These are phyloP conservation scores for Oophaga sylvatica DNA, from an alignment of 2,797 vertebrate genomes.

Conservation along the genomic window DNA sequence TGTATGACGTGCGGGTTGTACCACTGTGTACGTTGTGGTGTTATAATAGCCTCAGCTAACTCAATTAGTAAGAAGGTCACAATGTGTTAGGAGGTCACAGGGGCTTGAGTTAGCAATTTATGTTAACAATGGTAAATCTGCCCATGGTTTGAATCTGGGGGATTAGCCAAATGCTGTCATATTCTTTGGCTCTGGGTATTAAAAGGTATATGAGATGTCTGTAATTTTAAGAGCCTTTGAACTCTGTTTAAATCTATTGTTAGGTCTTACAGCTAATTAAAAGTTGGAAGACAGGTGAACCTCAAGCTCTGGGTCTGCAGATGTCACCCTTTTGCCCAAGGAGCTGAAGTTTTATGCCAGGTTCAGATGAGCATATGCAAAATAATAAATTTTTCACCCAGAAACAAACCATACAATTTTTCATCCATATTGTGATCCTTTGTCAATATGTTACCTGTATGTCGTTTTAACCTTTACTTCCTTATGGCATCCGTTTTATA, in stretches of 20 bases:
- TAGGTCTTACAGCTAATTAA: background rate
- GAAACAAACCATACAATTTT: no score
- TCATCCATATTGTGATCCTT: no score
- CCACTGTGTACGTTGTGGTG: background rate
- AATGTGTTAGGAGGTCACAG: background rate
- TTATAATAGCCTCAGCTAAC: background rate
- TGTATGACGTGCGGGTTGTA: background rate
- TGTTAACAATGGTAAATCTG: constrained; percentile 9
- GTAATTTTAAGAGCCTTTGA: constrained; percentile 9
- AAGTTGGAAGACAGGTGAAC: background rate
- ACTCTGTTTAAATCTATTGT: background rate
- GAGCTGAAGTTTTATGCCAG: background rate
- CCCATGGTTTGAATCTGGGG: background rate
- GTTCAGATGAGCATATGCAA: background rate
- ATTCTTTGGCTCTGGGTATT: background rate
- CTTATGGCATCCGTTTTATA: no score
- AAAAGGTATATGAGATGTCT: constrained; percentile 2
- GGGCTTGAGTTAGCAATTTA: background rate
- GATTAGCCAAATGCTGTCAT: constrained; percentile 9
- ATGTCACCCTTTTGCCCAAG: background rate
- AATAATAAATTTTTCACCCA: no score
- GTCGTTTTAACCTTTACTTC: no score
- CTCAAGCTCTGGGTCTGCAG: background rate
- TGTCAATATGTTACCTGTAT: no score
- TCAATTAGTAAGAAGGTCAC: background rate